phyloP scores from a whole-genome alignment of 2,888 invertebrate genomes.

The Erpobdella octoculata region DNA sequence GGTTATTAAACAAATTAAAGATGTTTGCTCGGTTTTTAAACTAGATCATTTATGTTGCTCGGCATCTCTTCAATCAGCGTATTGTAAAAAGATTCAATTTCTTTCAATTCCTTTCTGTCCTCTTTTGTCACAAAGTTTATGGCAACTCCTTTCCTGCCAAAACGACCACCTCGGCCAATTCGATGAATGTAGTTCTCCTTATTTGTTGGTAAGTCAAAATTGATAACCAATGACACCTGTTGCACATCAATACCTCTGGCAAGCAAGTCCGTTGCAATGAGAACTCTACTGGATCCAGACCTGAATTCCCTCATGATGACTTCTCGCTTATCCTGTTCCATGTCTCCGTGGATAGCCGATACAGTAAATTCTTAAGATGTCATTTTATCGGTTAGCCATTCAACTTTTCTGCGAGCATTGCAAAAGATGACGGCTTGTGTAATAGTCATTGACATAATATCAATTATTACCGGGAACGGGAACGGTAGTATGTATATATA shows the following conservation, averaged over 20 bases:
- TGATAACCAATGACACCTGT: conserved; percentile 59
- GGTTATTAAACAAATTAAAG: too few relatives aligned
- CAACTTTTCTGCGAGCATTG: neutral
- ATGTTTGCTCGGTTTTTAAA: too few relatives aligned
- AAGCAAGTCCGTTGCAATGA: conserved; percentile 94
- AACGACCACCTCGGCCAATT: conserved; percentile 98
- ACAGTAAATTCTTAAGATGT: too few relatives aligned
- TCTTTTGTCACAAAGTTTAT: conserved; percentile 96
- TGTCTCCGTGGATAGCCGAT: neutral
- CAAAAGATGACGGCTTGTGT: neutral
- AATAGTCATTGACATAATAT: neutral
- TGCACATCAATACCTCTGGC: conserved; percentile 99
- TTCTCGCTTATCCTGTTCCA: neutral
- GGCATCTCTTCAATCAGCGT: conserved; percentile 99
- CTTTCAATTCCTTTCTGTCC: conserved; percentile 84
- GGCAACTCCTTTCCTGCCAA: conserved; percentile 98
- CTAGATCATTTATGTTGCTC: conserved; percentile 59
- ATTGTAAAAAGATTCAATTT: conserved; percentile 96
- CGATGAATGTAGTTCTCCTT: conserved; percentile 99
- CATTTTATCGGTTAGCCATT: neutral
- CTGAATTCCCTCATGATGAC: conserved; percentile 9
- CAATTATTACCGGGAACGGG: too few relatives aligned
- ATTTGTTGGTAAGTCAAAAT: conserved; percentile 97
- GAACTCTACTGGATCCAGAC: conserved; percentile 85
- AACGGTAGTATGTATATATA: too few relatives aligned